These are phyloP conservation scores for Macaria notata DNA, from an alignment of 2,888 invertebrate species.

Conservation along the genomic window DNA sequence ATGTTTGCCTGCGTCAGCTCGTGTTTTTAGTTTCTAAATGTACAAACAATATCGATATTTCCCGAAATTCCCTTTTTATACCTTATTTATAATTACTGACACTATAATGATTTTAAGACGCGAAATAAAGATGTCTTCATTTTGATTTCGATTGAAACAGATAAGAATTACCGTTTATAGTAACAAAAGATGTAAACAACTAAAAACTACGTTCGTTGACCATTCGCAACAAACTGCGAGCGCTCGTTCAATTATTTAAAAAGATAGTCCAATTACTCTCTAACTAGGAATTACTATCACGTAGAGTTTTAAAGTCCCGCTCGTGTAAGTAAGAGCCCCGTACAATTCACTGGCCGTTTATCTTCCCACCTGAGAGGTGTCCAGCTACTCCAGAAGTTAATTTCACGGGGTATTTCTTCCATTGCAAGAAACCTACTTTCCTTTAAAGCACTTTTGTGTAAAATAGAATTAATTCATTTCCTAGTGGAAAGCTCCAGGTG, in stretches of 20 bases:
- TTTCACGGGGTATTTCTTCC: constrained; percentile 77
- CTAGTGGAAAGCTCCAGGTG: constrained; percentile 42
- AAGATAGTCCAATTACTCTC: constrained; percentile 1
- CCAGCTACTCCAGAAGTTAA: constrained; percentile 72
- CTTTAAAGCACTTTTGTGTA: constrained; percentile 68
- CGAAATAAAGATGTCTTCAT: too few species aligned
- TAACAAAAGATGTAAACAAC: too few species aligned
- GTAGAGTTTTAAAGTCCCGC: constrained; percentile 17
- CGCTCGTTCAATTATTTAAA: not conserved
- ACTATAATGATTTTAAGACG: too few species aligned
- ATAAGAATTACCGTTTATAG: too few species aligned
- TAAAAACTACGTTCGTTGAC: not conserved
- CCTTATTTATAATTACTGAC: too few species aligned
- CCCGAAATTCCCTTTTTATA: too few species aligned
- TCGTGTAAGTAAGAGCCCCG: constrained; percentile 38
- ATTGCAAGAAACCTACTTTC: constrained; percentile 58
- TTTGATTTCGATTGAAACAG: too few species aligned
- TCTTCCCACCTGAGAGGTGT: constrained; percentile 73
- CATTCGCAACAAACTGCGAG: not conserved
- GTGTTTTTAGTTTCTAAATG: too few species aligned
- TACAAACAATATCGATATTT: too few species aligned
- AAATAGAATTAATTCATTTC: constrained; percentile 70
- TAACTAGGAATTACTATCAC: constrained; percentile 17
- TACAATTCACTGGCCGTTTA: constrained; percentile 56
- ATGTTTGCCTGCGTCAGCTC: too few species aligned